Evolutionary conservation across 2,888 invertebrate species (phyloP).

Genomic region (Folsomia candida): DNA sequence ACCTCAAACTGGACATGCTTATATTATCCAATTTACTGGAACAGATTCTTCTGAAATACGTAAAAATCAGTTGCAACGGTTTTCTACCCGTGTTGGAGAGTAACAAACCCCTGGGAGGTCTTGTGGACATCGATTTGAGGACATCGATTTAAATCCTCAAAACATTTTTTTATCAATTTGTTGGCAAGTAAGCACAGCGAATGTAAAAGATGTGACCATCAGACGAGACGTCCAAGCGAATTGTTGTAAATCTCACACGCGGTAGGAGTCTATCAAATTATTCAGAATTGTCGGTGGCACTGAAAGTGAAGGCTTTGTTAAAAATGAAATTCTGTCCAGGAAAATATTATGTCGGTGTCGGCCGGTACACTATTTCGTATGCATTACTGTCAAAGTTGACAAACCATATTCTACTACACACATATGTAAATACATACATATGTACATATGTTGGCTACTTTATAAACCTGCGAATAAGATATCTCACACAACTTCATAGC

Average conservation of each 20-base stretch:
- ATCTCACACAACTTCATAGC: too few species aligned
- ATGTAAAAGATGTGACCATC: neutral
- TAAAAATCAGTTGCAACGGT: neutral
- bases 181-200: too few species aligned
- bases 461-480: too few species aligned
- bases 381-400: too few species aligned
- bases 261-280: neutral
- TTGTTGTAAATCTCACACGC: neutral
- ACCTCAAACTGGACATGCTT: neutral
- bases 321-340: too few species aligned
- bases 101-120: neutral
- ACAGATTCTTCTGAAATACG: neutral
- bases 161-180: neutral
- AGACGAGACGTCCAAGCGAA: neutral
- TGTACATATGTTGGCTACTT: too few species aligned
- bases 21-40: neutral
- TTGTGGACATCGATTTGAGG: neutral
- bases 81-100: too few species aligned
- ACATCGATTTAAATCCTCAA: neutral
- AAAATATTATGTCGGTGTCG: too few species aligned
- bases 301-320: neutral
- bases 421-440: too few species aligned
- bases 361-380: too few species aligned
- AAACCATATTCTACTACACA: too few species aligned
- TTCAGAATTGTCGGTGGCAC: neutral